These are phyloP conservation scores for Xanthia icteritia DNA, from an alignment of 2,888 invertebrate species.

Conservation along the genomic window DNA sequence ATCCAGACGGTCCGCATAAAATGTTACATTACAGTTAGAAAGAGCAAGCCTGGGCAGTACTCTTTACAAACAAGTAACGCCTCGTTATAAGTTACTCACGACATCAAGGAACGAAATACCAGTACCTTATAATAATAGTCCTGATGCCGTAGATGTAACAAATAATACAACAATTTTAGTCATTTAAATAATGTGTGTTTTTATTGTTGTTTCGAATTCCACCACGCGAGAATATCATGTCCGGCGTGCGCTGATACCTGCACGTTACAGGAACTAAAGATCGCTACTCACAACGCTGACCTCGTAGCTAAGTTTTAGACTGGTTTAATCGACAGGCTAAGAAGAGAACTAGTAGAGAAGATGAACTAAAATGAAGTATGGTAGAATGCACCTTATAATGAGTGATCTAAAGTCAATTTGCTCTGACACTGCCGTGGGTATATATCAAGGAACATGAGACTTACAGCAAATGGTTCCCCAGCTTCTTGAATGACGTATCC, in stretches of 20 bases:
- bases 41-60: not conserved
- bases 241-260: not conserved
- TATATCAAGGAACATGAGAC: conserved; percentile 68
- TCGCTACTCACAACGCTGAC: too few species aligned
- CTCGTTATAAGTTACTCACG: conserved; percentile 16
- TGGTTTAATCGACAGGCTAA: not conserved
- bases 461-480: conserved; percentile 97
- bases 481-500: conserved; percentile 99
- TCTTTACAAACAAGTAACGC: conserved; percentile 15
- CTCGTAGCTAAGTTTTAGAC: not conserved
- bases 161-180: conserved; percentile 37
- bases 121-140: conserved; percentile 49
- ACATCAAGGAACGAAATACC: conserved; percentile 30
- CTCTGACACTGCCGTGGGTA: not conserved
- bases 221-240: not conserved
- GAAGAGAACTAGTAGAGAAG: too few species aligned
- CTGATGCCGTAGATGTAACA: conserved; percentile 51
- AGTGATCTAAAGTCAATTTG: conserved; percentile 3
- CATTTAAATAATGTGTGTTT: conserved; percentile 1
- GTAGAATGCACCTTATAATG: conserved; percentile 1
- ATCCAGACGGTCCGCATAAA: not conserved
- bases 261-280: not conserved
- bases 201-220: not conserved
- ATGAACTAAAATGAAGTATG: conserved; percentile 11
- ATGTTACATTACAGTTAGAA: not conserved